Percentiles rank a stretch among this genome's conserved stretches.
phyloP scores from a whole-genome alignment of 2,888 invertebrate genomes.

The Cephonodes hylas region DNA sequence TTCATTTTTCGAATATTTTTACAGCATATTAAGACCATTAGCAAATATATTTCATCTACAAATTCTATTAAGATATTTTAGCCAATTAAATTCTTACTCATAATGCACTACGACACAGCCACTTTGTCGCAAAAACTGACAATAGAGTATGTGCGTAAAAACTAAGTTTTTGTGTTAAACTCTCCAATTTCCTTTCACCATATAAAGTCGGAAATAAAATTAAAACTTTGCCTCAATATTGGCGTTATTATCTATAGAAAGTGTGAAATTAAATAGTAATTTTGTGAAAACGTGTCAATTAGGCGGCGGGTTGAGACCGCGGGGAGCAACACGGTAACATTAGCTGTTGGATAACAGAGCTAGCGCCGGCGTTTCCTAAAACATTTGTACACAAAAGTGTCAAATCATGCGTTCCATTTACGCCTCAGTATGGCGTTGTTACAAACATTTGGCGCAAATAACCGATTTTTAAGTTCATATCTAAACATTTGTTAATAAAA shows the following conservation, averaged over 20 bases:
- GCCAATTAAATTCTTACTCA: neutral
- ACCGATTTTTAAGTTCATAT: neutral
- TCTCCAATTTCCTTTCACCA: slow-evolving; percentile 46
- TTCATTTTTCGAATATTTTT: too few relatives aligned
- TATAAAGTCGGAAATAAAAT: slow-evolving; percentile 40
- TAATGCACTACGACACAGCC: neutral
- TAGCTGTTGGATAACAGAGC: slow-evolving; percentile 56
- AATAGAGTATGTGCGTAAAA: neutral
- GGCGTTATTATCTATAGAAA: slow-evolving; percentile 59
- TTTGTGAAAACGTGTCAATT: slow-evolving; percentile 70
- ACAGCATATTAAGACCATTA: too few relatives aligned
- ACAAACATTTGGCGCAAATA: slow-evolving; percentile 50
- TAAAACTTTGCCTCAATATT: slow-evolving; percentile 42
- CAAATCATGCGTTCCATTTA: slow-evolving; percentile 77
- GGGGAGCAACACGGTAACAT: slow-evolving; percentile 44
- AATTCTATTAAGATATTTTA: too few relatives aligned
- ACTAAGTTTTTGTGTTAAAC: slow-evolving; percentile 32
- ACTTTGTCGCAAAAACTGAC: neutral
- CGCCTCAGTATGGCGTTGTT: slow-evolving; percentile 43
- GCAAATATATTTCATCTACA: too few relatives aligned
- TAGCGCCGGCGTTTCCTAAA: slow-evolving; percentile 62
- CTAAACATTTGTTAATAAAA: too few relatives aligned
- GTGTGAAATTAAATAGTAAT: slow-evolving; percentile 69
- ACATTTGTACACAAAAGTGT: slow-evolving; percentile 71
- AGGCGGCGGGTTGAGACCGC: slow-evolving; percentile 41